Evolutionary conservation across 2,888 invertebrate species (phyloP).

Genomic region (Acleris holmiana): DNA sequence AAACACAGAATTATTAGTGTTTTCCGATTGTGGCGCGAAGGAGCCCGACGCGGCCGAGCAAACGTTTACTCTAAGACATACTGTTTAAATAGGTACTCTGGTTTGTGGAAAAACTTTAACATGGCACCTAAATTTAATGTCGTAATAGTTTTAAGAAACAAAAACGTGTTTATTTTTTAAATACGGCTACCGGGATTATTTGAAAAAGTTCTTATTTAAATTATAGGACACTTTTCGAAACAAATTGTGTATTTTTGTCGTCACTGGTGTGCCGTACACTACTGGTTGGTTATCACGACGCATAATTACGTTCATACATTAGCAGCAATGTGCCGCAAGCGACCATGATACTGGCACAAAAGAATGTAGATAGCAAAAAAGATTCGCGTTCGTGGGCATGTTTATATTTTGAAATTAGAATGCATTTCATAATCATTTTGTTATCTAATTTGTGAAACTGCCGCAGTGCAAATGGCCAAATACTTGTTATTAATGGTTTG

Average conservation of each 20-base stretch:
- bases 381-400: slow-evolving; percentile 17
- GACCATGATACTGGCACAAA: slow-evolving; percentile 31
- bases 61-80: slow-evolving; percentile 20
- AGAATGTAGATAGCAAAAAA: slow-evolving; percentile 27
- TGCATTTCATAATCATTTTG: not conserved
- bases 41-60: slow-evolving; percentile 14
- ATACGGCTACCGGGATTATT: not conserved
- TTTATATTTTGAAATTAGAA: slow-evolving; percentile 13
- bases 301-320: slow-evolving; percentile 34
- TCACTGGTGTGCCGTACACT: slow-evolving; percentile 21
- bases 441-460: too few species aligned
- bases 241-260: slow-evolving; percentile 16
- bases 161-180: not conserved
- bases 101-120: not conserved
- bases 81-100: not conserved
- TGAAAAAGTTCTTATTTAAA: too few species aligned
- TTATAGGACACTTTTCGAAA: too few species aligned
- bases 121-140: too few species aligned
- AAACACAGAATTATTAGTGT: slow-evolving; percentile 75
- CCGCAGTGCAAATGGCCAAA: too few species aligned
- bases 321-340: slow-evolving; percentile 35
- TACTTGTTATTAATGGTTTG: too few species aligned
- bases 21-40: slow-evolving; percentile 62
- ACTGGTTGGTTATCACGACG: slow-evolving; percentile 23
- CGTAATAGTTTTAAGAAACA: not conserved